Evolutionary conservation across 2,797 vertebrate species (phyloP).

Genomic region (Notolabrus celidotus): DNA sequence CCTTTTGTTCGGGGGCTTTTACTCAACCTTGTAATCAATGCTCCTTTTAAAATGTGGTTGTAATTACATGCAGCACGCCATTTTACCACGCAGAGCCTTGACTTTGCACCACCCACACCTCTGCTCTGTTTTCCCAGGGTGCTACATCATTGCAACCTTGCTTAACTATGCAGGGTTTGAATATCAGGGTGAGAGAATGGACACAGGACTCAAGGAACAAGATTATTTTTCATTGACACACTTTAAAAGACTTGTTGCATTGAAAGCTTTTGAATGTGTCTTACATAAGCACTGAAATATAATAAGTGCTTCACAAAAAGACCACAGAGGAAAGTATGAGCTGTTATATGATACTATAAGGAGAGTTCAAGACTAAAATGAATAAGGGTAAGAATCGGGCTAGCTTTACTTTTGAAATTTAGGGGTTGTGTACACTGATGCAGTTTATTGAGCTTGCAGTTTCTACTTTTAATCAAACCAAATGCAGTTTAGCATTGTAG

Average conservation of each 20-base stretch:
- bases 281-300: neutral
- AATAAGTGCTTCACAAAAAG: neutral
- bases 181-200: conserved; percentile 16
- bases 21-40: conserved; percentile 38
- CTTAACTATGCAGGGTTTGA: conserved; percentile 39
- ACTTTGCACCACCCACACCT: conserved; percentile 46
- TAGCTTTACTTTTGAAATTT: no score
- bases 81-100: conserved; percentile 34
- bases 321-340: neutral
- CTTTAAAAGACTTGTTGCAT: neutral
- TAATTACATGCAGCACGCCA: conserved; percentile 47
- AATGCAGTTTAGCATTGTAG: no score
- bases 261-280: neutral
- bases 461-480: no score
- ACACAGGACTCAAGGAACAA: conserved; percentile 3
- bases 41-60: conserved; percentile 26
- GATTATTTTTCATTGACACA: no score
- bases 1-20: conserved; percentile 2
- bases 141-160: conserved; percentile 9
- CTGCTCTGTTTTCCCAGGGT: conserved; percentile 21
- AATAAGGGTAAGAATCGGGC: no score
- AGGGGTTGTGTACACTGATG: no score
- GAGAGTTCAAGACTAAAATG: no score
- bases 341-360: neutral
- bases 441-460: no score